Conservation (phyloP, 2,797 vertebrate species). For the Anguilla pacifica region DNA sequence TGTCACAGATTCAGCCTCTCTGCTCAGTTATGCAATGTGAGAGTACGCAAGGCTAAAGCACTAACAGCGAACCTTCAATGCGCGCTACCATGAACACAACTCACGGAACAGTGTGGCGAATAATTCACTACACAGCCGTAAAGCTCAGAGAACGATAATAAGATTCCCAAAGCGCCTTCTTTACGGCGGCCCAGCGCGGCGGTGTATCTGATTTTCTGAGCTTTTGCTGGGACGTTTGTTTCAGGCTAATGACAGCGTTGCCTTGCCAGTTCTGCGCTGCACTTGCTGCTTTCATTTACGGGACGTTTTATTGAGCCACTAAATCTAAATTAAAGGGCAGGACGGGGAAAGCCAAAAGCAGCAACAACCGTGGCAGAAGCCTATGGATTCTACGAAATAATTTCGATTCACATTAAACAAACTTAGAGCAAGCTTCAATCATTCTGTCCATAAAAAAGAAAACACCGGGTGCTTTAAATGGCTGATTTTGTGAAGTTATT, state of each 20-base stretch:
- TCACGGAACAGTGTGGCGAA: background rate
- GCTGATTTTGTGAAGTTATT: slow-evolving; percentile 20
- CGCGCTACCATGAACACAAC: slow-evolving; percentile 16
- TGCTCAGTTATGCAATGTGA: background rate
- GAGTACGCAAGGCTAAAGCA: slow-evolving; percentile 4
- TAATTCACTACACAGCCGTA: slow-evolving; percentile 22
- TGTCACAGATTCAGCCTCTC: background rate
- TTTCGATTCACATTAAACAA: slow-evolving; percentile 59
- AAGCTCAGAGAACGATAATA: slow-evolving; percentile 34
- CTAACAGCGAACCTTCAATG: background rate
- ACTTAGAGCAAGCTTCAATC: slow-evolving; percentile 22
- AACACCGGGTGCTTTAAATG: slow-evolving; percentile 20
- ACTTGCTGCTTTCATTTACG: slow-evolving; percentile 75
- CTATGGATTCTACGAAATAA: slow-evolving; percentile 64
- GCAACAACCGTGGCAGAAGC: slow-evolving; percentile 54
- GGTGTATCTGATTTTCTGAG: slow-evolving; percentile 32
- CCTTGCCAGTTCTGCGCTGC: slow-evolving; percentile 61
- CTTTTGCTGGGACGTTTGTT: slow-evolving; percentile 44
- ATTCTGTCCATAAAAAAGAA: slow-evolving; percentile 18
- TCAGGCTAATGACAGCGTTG: slow-evolving; percentile 54
- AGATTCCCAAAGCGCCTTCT: slow-evolving; percentile 37
- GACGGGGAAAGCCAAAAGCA: slow-evolving; percentile 59
- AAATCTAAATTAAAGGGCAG: slow-evolving; percentile 78
- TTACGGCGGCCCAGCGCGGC: slow-evolving; percentile 34
- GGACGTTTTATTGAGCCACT: slow-evolving; percentile 74